Evolutionary conservation across 2,113 vertebrate species (phyloP).

Genomic region (Brachypodius melanocephalos): DNA sequence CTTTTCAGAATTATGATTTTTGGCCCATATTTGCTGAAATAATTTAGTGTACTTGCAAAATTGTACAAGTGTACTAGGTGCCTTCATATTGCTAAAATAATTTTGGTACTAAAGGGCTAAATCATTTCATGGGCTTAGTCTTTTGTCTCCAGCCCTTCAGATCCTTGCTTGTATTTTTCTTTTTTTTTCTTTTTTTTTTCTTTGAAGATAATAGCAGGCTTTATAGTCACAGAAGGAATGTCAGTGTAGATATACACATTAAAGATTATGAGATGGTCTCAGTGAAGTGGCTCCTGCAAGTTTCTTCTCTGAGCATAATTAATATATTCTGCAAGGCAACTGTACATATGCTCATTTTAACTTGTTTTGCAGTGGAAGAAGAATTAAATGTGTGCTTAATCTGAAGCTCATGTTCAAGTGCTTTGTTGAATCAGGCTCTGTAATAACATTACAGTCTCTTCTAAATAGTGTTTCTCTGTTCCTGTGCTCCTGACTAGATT

Average conservation of each 20-base stretch:
- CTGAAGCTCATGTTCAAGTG: neutral
- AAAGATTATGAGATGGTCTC: neutral
- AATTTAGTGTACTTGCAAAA: neutral
- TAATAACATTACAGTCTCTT: slow-evolving; percentile 6
- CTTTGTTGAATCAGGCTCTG: slow-evolving; percentile 2
- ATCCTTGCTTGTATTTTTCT: neutral
- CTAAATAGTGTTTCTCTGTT: neutral
- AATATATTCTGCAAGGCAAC: neutral
- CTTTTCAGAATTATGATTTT: neutral
- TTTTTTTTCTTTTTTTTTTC: neutral
- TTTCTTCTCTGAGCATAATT: neutral
- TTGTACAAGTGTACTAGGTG: neutral
- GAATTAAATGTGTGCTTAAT: neutral
- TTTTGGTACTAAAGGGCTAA: neutral
- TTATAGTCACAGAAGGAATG: neutral
- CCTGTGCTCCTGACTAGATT: neutral
- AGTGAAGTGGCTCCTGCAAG: neutral
- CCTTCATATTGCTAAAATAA: neutral
- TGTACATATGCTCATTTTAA: neutral
- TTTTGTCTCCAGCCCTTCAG: neutral
- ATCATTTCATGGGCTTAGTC: neutral
- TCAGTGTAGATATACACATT: neutral
- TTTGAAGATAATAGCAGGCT: neutral
- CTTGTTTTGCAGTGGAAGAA: neutral
- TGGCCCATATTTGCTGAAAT: neutral